phyloP scores from a whole-genome alignment of 2,113 vertebrate genomes.

The Dicaeum eximium region DNA sequence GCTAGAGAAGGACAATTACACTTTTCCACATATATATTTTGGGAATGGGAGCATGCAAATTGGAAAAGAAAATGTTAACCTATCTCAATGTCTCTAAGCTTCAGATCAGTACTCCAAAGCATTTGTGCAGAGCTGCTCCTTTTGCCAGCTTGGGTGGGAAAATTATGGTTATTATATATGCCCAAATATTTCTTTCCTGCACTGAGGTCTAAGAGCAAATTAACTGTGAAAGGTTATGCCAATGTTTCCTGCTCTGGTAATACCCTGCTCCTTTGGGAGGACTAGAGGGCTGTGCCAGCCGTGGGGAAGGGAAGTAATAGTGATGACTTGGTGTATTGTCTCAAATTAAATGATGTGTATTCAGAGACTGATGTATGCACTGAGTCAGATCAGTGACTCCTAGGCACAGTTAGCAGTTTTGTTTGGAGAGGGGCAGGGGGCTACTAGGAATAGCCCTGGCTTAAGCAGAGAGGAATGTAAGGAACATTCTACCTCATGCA shows the following conservation, averaged over 20 bases:
- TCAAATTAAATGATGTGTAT: not conserved
- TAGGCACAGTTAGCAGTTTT: not conserved
- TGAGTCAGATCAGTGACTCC: not conserved
- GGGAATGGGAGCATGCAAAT: not conserved
- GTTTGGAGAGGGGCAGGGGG: not conserved
- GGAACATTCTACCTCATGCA: not conserved
- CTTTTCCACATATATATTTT: not conserved
- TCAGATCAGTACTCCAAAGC: not conserved
- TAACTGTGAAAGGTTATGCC: not conserved
- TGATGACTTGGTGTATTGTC: not conserved
- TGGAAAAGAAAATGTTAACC: not conserved
- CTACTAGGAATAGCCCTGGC: not conserved
- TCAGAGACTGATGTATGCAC: not conserved
- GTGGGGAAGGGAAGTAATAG: not conserved
- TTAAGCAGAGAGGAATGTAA: not conserved
- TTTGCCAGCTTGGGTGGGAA: not conserved
- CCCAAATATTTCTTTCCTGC: not conserved
- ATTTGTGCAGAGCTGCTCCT: not conserved
- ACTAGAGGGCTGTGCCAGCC: not conserved
- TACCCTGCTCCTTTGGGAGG: not conserved
- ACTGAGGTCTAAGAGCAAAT: not conserved
- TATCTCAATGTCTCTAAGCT: not conserved
- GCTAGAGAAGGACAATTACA: not conserved
- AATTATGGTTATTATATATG: not conserved
- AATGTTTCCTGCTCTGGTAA: not conserved